Base-by-base conservation (phyloP, 2,888 invertebrate genomes). In the Orchesellides sinensis region DNA sequence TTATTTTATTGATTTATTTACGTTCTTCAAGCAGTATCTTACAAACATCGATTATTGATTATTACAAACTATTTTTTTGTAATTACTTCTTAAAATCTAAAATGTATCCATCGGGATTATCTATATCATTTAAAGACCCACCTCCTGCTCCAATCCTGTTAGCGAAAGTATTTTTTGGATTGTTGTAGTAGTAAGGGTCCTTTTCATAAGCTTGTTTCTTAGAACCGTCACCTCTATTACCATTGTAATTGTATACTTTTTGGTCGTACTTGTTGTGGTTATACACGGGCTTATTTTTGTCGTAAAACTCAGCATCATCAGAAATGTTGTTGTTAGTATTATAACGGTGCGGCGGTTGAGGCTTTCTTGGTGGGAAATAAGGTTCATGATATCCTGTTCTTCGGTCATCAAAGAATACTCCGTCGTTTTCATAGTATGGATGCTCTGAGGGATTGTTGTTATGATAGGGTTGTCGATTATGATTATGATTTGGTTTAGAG, bases 21-120 rank as follows among this genome's bases (percentile, higher is more conserved):
- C 40, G 10, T 14, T 40, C 10, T 52, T 52, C 40, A 6, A 32
- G 32, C 10, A 32, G 32, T 35, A 35, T 35, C 12, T 35, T 35
- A 49, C 49, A 10, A 49, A n/a, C n/a, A 4, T 17, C 5, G 49
- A n/a, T 49, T 49, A 49, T 49, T n/a, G 5, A 10, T 49, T 4
- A 49, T 19, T 23, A 19, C 23, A 21, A 21, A n/a, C 21, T 52
- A 21, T 69, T 56, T 21, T 70, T 45, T 70, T 35, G n/a, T n/a
- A n/a, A n/a, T 32, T 32, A 70, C 25, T 61, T 61, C 45, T 77
- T 63, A 72, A 86, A 86, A 56, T 86, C 79, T 35, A 86, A 49
- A 61, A 86, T 86, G 63, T 86, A 86, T 40, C 84, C 84, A 17
- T 83, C 75, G 2, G 70, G 68, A 40, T 84, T 79, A 45, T 83